These are phyloP conservation scores for Hydrolagus affinis DNA, from an alignment of 2,113 vertebrate species.

Conservation along the genomic window DNA sequence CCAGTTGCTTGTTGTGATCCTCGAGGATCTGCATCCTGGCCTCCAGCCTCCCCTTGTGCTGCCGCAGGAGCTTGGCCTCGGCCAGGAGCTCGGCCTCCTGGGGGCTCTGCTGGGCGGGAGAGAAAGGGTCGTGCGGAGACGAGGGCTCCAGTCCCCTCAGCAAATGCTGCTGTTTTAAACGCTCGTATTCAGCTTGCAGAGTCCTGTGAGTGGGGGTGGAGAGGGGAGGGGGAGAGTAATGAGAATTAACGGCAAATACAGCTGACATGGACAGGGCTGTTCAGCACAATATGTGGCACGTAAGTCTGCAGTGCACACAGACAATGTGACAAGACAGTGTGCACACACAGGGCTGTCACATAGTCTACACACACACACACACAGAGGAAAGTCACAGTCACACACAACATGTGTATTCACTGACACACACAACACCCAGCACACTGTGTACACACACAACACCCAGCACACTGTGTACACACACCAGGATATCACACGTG, in stretches of 20 bases:
- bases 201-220: slow-evolving; percentile 55
- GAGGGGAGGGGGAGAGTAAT: not conserved
- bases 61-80: slow-evolving; percentile 78
- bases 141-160: slow-evolving; percentile 48
- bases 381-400: not conserved
- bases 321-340: not conserved
- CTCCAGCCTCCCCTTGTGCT: slow-evolving; percentile 91
- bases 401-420: too few relatives aligned
- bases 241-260: not conserved
- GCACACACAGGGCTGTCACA: not conserved
- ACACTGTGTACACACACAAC: too few relatives aligned
- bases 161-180: slow-evolving; percentile 79
- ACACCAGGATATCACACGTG: too few relatives aligned
- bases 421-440: too few relatives aligned
- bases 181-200: slow-evolving; percentile 82
- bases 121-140: not conserved
- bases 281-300: not conserved
- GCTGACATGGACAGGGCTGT: not conserved
- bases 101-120: not conserved
- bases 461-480: too few relatives aligned
- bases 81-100: slow-evolving; percentile 72
- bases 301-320: not conserved
- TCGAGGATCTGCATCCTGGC: slow-evolving; percentile 93
- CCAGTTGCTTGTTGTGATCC: slow-evolving; percentile 93
- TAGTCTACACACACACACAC: too few relatives aligned